phyloP scores from a whole-genome alignment of 2,797 vertebrate species.

The Pelodytes ibericus region DNA sequence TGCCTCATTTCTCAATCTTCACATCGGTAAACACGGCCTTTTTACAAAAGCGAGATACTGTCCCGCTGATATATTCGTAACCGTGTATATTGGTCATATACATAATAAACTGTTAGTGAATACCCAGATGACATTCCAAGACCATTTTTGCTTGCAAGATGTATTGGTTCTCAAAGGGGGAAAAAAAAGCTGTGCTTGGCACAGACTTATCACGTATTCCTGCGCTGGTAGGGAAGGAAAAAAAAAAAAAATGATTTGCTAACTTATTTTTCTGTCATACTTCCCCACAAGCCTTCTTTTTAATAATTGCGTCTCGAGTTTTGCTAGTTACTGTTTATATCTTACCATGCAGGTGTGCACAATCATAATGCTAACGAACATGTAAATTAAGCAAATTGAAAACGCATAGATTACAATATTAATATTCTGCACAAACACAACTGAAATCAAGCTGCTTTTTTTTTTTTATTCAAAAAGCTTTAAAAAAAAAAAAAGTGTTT shows the following conservation, averaged over 20 bases:
- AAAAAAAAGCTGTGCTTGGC: constrained; percentile 3
- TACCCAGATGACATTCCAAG: constrained; percentile 29
- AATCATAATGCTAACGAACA: constrained; percentile 54
- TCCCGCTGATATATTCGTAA: constrained; percentile 44
- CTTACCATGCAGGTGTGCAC: constrained; percentile 49
- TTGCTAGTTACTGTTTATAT: constrained; percentile 44
- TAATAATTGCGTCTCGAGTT: constrained; percentile 41
- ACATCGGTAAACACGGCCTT: constrained; percentile 11
- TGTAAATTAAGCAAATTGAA: constrained; percentile 47
- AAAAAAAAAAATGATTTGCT: constrained; percentile 40
- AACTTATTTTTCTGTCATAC: constrained; percentile 20
- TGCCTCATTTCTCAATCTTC: constrained; percentile 21
- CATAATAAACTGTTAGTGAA: constrained; percentile 52
- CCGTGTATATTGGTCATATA: constrained; percentile 23
- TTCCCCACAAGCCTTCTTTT: constrained; percentile 17
- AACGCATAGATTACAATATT: constrained; percentile 48
- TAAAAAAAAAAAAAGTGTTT: background rate
- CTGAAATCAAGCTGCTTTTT: constrained; percentile 31
- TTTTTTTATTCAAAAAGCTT: background rate
- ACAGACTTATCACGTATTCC: constrained; percentile 42
- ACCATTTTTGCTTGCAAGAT: constrained; percentile 39
- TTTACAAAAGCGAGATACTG: background rate
- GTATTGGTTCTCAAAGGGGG: constrained; percentile 5
- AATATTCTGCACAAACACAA: constrained; percentile 37
- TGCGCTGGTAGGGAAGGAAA: constrained; percentile 4